Evolutionary conservation across 2,113 vertebrate species (phyloP), one percentile per base, ranked within the genome.

Genomic region (Catharus bicknelli): DNA sequence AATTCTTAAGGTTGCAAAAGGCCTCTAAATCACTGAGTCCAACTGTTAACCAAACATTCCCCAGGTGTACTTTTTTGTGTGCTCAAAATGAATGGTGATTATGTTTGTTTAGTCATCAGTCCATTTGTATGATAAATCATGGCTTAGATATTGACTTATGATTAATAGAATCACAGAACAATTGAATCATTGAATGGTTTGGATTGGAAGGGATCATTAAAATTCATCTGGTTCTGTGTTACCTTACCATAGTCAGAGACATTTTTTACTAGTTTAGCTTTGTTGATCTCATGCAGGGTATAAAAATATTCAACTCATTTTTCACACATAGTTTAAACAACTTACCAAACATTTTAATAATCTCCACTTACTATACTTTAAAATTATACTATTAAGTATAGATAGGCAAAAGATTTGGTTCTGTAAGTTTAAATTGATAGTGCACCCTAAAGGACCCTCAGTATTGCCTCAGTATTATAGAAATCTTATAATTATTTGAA

Each of bases 1-100:
- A 45, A 45, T 25, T 45, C 12, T 67, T 29, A 66, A 11, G 10
- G 10, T 29, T 51, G 7, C 38, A 45, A 36, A 51, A 51, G 15
- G 20, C 5, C 13, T 45, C 38, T 25, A 7, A 22, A 45, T 27
- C 27, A 53, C 9, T 23, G 51, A 38, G 32, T 74, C 68, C 32
- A 53, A 12, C 13, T 0, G 0, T 58, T 58, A 36, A 43, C 22
- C 27, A n/a, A 38, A 45, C 32, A 29, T 8, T 78, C 7, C 7
- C 8, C 14, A 77, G 13, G 6, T 73, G 13, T n/a, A 47, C 12
- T 2, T 21, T 78, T 53, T 32, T 16, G 6, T 69, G 54, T 10
- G 2, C 30, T 61, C 25, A 36, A n/a, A 84, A 73, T 47, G 2
- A 68, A 55, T 26, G 5, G 16, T 67, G 14, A 16, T 83, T 38